Base-by-base conservation (phyloP, 2,113 vertebrate species). In the Puntigrus tetrazona region DNA sequence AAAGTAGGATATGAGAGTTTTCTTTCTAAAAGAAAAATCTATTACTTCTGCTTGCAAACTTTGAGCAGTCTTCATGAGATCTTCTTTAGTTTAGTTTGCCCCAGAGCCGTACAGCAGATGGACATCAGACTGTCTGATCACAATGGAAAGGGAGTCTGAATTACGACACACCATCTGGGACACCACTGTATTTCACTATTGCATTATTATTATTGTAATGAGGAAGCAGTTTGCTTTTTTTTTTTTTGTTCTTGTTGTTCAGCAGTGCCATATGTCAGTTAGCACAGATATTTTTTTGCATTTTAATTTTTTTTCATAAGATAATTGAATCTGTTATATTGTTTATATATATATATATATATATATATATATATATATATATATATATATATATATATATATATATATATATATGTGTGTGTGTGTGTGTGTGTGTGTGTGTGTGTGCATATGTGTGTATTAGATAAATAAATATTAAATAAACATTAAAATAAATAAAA, bases 151-250 rank as follows among this genome's bases (percentile, higher is more conserved):
- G 75, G 20, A 47, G 67, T 74, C 81, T 84, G 13, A 70, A 43
- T 78, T 55, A 45, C 2, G 59, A 81, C 82, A 83, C 45, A 43
- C 80, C 91, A 89, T 92, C 91, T 93, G 91, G 78, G 25, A 59
- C 72, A 83, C 50, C 14, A 29, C 25, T 75, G 25, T 31, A 31
- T 50, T 75, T 75, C 7, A 47, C 72, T 34, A 1, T 1, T 43
- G 36, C 69, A 7, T 43, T 72, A 25, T 25, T 72, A 25, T 25
- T 43, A 43, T 43, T 43, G 7, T 43, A 72, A 72, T 25, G 36
- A 43, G 38, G 38, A 11, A 72, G 36, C 9, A 72, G 7, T 72
- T 43, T 11, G 34, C 10, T 70, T n/a, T 22, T 0, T 50, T 6
- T 0, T 5, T 83, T 38, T 75, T 57, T 45, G n/a, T n/a, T n/a